phyloP scores from a whole-genome alignment of 2,888 invertebrate species.

The Loripinus fragilis region DNA sequence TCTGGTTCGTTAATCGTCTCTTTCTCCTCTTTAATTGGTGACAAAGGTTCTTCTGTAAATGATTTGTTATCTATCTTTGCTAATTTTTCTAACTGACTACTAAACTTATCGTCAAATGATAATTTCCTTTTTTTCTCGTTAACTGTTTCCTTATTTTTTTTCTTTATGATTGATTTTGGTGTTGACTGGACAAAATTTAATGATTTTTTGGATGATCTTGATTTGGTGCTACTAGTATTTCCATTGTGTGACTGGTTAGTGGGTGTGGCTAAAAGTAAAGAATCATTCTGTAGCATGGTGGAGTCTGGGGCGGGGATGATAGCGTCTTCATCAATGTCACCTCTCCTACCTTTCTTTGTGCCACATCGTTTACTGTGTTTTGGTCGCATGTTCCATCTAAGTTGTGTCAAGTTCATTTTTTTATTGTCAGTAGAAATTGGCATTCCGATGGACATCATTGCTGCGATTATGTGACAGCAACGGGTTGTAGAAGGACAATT shows the following conservation, averaged over 20 bases:
- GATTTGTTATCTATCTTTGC: conserved; percentile 2
- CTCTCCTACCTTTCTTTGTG: conserved; percentile 16
- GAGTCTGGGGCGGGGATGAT: conserved; percentile 19
- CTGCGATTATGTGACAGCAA: conserved; percentile 19
- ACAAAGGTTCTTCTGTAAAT: not conserved
- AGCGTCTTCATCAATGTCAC: conserved; percentile 19
- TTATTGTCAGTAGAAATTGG: conserved; percentile 10
- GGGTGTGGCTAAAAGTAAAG: not conserved
- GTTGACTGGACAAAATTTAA: conserved; percentile 15
- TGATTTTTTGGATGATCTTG: not conserved
- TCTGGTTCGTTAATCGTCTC: not conserved
- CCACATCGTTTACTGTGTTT: conserved; percentile 17
- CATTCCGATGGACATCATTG: conserved; percentile 25
- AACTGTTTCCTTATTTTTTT: not conserved
- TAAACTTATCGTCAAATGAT: not conserved
- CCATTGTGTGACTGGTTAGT: not conserved
- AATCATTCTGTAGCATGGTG: not conserved
- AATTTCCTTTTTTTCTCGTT: conserved; percentile 1
- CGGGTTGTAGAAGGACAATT: conserved; percentile 16
- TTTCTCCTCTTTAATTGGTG: not conserved
- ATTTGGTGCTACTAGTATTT: not conserved
- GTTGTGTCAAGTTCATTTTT: conserved; percentile 5
- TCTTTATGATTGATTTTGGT: conserved; percentile 13
- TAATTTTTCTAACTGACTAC: conserved; percentile 6
- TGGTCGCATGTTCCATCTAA: conserved; percentile 8